Conservation (phyloP, 2,113 vertebrate species). For the Anoplopoma fimbria region DNA sequence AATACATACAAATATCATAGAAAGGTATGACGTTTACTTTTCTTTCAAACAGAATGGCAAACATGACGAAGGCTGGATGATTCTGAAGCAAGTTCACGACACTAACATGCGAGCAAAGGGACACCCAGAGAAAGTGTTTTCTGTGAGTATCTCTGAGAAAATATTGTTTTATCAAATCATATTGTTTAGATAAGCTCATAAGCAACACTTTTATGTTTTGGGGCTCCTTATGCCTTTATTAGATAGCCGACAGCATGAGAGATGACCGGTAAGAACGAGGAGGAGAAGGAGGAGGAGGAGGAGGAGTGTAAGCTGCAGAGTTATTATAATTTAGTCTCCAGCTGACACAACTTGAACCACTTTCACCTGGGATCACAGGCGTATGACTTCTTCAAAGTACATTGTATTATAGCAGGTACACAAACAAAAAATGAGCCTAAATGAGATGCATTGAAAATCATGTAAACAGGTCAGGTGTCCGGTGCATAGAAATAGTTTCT, state of each 20-base stretch:
- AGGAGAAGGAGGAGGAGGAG: too few species aligned
- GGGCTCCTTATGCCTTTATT: not conserved
- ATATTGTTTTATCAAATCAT: not conserved
- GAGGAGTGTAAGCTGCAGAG: not conserved
- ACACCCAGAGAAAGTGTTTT: slow-evolving; percentile 94
- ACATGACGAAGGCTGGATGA: slow-evolving; percentile 98
- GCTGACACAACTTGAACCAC: not conserved
- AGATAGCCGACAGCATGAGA: not conserved
- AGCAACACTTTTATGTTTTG: not conserved
- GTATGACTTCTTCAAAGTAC: too few species aligned
- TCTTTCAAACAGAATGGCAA: slow-evolving; percentile 90
- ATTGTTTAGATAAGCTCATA: not conserved
- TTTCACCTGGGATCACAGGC: not conserved
- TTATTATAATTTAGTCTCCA: not conserved
- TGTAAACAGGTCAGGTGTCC: not conserved
- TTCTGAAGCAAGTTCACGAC: slow-evolving; percentile 97
- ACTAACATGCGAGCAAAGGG: slow-evolving; percentile 98
- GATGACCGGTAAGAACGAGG: not conserved
- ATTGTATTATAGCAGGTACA: too few species aligned
- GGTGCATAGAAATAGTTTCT: not conserved
- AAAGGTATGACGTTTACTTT: not conserved
- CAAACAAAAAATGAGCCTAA: too few species aligned
- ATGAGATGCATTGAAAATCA: not conserved
- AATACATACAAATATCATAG: not conserved
- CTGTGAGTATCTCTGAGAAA: slow-evolving; percentile 85